phyloP scores from a whole-genome alignment of 2,888 invertebrate genomes.

The Meghimatium bilineatum region DNA sequence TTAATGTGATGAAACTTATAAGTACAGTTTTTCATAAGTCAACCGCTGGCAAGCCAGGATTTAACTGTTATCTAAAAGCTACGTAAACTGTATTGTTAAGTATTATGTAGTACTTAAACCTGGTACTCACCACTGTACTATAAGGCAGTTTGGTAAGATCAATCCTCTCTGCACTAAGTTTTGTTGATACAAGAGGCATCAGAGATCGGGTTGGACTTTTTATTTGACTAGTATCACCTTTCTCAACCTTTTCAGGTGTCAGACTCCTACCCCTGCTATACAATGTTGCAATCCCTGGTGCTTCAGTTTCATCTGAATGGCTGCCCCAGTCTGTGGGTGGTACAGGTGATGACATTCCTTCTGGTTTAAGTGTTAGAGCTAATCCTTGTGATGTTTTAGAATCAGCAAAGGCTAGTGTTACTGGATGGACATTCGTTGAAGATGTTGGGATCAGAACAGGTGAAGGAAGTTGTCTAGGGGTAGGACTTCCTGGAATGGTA shows the following conservation, averaged over 20 bases:
- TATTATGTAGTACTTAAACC: neutral
- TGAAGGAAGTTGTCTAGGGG: constrained; percentile 17
- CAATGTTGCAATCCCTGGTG: constrained; percentile 42
- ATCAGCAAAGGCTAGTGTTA: constrained; percentile 38
- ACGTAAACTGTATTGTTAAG: neutral
- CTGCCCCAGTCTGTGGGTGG: constrained; percentile 29
- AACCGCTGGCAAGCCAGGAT: too few relatives aligned
- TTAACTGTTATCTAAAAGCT: neutral
- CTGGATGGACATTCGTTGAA: neutral
- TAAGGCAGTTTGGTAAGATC: constrained; percentile 75
- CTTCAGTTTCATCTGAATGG: constrained; percentile 34
- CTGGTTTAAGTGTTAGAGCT: constrained; percentile 20
- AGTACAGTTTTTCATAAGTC: too few relatives aligned
- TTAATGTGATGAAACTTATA: too few relatives aligned
- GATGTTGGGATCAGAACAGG: constrained; percentile 6
- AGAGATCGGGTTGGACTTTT: constrained; percentile 64
- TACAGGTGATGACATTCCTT: neutral
- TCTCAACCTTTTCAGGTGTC: constrained; percentile 32
- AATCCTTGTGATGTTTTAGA: constrained; percentile 9
- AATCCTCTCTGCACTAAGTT: constrained; percentile 73
- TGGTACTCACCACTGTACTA: constrained; percentile 67
- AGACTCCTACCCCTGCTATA: constrained; percentile 30
- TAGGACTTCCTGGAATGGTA: constrained; percentile 11
- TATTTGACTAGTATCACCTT: constrained; percentile 10
- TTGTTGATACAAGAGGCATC: constrained; percentile 70